Conservation (phyloP, 2,888 invertebrate species). For the Drosophila mimetica region DNA sequence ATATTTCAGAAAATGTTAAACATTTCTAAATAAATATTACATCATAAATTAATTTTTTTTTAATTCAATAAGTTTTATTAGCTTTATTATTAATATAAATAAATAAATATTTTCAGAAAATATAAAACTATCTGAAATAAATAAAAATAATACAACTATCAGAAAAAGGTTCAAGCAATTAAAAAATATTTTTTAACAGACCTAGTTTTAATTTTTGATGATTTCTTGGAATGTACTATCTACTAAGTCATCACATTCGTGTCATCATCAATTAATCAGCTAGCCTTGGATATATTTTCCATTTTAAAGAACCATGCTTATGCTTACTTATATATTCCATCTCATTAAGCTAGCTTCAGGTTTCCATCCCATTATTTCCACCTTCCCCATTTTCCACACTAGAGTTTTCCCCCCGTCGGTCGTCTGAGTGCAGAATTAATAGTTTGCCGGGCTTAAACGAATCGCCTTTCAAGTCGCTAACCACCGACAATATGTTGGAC, state of each 20-base stretch:
- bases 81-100: no score
- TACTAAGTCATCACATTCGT: not conserved
- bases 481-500: slow-evolving; percentile 82
- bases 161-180: no score
- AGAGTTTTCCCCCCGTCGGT: not conserved
- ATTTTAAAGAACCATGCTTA: not conserved
- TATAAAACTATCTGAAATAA: no score
- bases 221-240: no score
- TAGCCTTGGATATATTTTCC: not conserved
- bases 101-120: no score
- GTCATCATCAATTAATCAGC: not conserved
- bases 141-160: no score
- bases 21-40: no score
- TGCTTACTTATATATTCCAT: not conserved
- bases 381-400: slow-evolving; percentile 11
- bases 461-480: slow-evolving; percentile 80
- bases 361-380: slow-evolving; percentile 11
- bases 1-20: no score
- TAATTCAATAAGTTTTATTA: no score
- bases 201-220: no score
- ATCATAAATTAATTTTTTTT: no score
- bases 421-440: slow-evolving; percentile 75
- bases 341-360: slow-evolving; percentile 5
- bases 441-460: slow-evolving; percentile 83
- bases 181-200: no score